phyloP scores from a whole-genome alignment of 2,113 vertebrate genomes.

The Halcyon senegalensis region DNA sequence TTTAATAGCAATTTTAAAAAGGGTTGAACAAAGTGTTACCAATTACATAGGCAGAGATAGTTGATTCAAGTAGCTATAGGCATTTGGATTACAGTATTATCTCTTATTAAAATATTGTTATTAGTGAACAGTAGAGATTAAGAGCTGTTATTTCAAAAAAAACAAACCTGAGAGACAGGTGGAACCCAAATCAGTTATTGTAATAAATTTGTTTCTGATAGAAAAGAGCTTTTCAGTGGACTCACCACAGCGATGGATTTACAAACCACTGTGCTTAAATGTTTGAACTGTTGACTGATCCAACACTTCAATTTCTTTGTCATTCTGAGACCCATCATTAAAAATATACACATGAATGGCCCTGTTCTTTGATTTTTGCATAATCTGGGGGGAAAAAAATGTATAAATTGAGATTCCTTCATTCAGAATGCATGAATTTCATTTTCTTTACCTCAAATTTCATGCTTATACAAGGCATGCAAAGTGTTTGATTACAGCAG shows the following conservation, averaged over 20 bases:
- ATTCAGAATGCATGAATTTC: conserved; percentile 10
- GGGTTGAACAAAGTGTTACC: conserved; percentile 36
- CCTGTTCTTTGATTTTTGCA: not conserved
- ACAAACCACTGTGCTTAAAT: conserved; percentile 14
- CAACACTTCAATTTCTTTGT: conserved; percentile 33
- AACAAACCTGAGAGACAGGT: not conserved
- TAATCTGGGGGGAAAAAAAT: not conserved
- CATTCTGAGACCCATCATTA: conserved; percentile 27
- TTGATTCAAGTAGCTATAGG: conserved; percentile 50
- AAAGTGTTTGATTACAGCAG: not conserved
- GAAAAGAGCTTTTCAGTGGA: not conserved
- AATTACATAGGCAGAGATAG: conserved; percentile 28
- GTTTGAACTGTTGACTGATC: conserved; percentile 8
- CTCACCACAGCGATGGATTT: not conserved
- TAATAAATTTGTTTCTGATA: conserved; percentile 5
- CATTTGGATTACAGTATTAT: conserved; percentile 21
- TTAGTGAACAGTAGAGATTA: conserved; percentile 27
- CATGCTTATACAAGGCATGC: not conserved
- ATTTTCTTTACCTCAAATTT: not conserved
- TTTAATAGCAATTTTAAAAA: conserved; percentile 47
- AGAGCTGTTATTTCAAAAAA: not conserved
- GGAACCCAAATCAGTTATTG: not conserved
- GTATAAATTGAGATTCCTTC: not conserved
- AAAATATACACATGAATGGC: conserved; percentile 53
- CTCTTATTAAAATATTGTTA: conserved; percentile 55